Evolutionary conservation across 2,797 vertebrate genomes (phyloP).

Genomic region (Gila robusta): DNA sequence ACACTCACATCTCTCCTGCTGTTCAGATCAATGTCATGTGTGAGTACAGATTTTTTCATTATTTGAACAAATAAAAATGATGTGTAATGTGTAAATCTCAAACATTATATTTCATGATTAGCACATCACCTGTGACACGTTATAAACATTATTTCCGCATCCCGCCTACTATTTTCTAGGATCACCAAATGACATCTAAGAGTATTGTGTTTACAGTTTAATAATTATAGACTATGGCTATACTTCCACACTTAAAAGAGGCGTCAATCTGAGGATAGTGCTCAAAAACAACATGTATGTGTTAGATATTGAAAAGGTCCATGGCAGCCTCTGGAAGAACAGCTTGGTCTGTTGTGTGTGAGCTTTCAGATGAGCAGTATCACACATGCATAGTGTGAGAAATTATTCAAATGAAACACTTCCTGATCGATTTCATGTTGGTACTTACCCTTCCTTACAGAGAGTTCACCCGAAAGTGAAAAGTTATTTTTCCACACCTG

Average conservation of each 20-base stretch:
- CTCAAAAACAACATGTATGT: neutral
- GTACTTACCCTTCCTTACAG: no score
- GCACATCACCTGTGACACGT: neutral
- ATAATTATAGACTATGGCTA: neutral
- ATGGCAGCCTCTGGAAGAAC: no score
- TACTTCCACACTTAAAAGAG: neutral
- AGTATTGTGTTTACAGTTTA: neutral
- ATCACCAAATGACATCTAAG: neutral
- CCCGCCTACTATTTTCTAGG: neutral
- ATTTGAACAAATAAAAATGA: neutral
- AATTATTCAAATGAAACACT: no score
- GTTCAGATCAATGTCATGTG: neutral
- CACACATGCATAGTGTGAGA: no score
- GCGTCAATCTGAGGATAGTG: no score
- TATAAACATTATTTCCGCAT: neutral
- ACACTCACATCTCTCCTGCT: neutral
- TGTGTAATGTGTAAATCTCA: neutral
- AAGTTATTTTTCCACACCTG: no score
- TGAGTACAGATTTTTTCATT: neutral
- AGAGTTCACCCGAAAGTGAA: no score
- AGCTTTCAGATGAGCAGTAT: no score
- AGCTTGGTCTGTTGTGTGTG: no score
- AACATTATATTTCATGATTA: neutral
- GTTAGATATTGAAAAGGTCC: no score
- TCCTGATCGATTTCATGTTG: no score